phyloP scores from a whole-genome alignment of 2,113 vertebrate genomes.

The Gobius niger region DNA sequence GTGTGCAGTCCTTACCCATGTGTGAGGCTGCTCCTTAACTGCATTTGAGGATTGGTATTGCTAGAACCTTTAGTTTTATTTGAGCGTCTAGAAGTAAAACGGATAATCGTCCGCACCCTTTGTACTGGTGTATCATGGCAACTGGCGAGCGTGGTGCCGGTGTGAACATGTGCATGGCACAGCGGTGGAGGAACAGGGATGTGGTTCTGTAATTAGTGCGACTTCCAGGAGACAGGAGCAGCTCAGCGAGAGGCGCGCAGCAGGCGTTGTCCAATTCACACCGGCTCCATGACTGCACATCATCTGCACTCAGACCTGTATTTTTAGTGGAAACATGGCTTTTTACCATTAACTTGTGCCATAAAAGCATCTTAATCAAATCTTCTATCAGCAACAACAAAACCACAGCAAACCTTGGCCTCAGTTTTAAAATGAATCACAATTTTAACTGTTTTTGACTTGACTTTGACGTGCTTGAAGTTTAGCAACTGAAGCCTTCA shows the following conservation, averaged over 20 bases:
- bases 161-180: constrained; percentile 41
- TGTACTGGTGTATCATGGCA: neutral
- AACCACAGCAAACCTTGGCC: too few species aligned
- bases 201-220: constrained; percentile 45
- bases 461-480: too few species aligned
- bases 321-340: neutral
- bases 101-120: too few species aligned
- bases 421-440: too few species aligned
- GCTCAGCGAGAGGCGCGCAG: constrained; percentile 13
- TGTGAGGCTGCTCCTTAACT: too few species aligned
- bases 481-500: too few species aligned
- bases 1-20: neutral
- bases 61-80: too few species aligned
- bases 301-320: neutral
- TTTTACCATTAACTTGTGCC: too few species aligned
- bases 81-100: constrained; percentile 7
- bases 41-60: too few species aligned
- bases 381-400: too few species aligned
- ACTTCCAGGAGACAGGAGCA: constrained; percentile 35
- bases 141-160: neutral
- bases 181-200: constrained; percentile 24
- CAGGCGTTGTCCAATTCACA: constrained; percentile 6
- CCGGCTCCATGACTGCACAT: constrained; percentile 8
- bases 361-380: too few species aligned
- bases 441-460: too few species aligned